Evolutionary conservation across 2,888 invertebrate genomes (phyloP), one percentile per base, ranked within the genome.

Genomic region (Tachina grossa): DNA sequence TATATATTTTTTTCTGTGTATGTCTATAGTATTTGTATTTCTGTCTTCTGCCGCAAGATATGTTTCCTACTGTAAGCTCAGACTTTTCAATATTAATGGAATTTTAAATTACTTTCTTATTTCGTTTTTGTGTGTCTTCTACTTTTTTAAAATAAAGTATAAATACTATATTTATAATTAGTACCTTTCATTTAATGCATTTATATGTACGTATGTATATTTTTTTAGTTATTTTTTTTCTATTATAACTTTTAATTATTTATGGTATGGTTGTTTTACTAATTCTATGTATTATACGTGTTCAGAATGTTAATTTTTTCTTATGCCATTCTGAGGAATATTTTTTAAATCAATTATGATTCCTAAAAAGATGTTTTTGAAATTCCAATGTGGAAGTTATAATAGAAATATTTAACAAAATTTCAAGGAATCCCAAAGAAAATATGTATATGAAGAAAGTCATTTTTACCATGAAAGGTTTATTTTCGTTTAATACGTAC

Each of bases 61-160:
- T 31, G 31, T 31, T 31, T 31, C 31, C 31, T 31, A 31, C 31
- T 31, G 31, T 31, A 31, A 31, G 31, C 31, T 31, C 31, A 31
- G 31, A 31, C 31, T 77, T 74, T 66, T 49, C 45, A 79, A 61
- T 66, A 72, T 74, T 59, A 72, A 59, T 63, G 16, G 11, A 68
- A 22, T 61, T 31, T 61, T 45, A 61, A 31, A 45, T 66, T 43
- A 41, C 39, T 57, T 51, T 63, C 45, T n/a, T 16, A 5, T 39
- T 49, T 11, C 5, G 4, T 19, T 39, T 53, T 53, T 55, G 16
- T 39, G 31, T 31, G 31, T 51, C 68, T 74, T 59, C 51, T 86
- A 79, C 53, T 66, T 68, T 74, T 55, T 76, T 83, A 65, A 43
- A 80, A 47, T 80, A 79, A 68, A 74, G 47, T 76, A 76, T 63